These are phyloP conservation scores for Galeruca laticollis DNA, from an alignment of 2,888 invertebrate genomes.

Conservation along the genomic window DNA sequence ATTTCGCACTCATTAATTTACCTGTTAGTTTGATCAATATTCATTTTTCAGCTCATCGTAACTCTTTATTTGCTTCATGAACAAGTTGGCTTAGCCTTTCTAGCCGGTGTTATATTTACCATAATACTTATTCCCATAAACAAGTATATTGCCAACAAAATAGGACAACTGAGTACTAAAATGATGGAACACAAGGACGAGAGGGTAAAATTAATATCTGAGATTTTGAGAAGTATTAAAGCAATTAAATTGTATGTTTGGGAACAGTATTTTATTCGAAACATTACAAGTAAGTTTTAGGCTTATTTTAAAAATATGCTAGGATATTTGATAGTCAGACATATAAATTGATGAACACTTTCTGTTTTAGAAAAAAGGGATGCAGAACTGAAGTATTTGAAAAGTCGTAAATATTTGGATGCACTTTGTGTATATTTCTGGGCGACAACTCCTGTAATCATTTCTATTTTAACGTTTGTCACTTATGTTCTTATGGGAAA, in stretches of 20 bases:
- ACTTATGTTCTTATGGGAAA: slow-evolving; percentile 83
- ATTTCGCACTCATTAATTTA: no score
- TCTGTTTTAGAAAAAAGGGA: slow-evolving; percentile 72
- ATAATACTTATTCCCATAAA: slow-evolving; percentile 93
- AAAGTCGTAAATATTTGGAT: slow-evolving; percentile 93
- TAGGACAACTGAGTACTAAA: slow-evolving; percentile 85
- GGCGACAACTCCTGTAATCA: slow-evolving; percentile 96
- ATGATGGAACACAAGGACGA: slow-evolving; percentile 94
- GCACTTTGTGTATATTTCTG: slow-evolving; percentile 98
- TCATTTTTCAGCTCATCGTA: slow-evolving; percentile 76
- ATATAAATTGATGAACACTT: neutral
- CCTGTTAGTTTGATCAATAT: neutral
- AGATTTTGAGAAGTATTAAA: slow-evolving; percentile 88
- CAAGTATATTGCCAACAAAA: slow-evolving; percentile 88
- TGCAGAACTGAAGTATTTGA: slow-evolving; percentile 82
- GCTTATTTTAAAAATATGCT: neutral
- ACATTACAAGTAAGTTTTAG: slow-evolving; percentile 73
- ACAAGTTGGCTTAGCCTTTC: slow-evolving; percentile 91
- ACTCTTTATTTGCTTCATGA: slow-evolving; percentile 86
- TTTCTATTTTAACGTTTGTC: slow-evolving; percentile 86
- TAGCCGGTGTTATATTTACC: slow-evolving; percentile 91
- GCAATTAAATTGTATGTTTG: slow-evolving; percentile 93
- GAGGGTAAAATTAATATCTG: slow-evolving; percentile 88
- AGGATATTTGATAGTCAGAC: neutral
- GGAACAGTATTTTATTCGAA: slow-evolving; percentile 87